phyloP scores from a whole-genome alignment of 1,140 invertebrate genomes.

The Drosophila murphyi region DNA sequence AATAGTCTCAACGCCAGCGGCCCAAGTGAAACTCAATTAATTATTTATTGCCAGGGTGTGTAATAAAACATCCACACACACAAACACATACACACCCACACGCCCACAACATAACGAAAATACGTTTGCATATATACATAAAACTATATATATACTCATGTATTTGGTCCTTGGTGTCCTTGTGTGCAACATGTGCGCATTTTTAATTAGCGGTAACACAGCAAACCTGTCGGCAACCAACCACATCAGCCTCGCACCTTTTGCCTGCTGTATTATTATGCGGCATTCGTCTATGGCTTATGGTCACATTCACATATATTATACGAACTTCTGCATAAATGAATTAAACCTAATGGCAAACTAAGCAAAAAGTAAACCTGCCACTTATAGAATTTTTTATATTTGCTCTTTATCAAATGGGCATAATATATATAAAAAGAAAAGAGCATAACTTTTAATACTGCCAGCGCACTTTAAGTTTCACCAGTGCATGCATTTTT shows the following conservation, averaged over 20 bases:
- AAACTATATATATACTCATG: conserved; percentile 5
- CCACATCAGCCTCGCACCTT: conserved; percentile 9
- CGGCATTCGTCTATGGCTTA: conserved; percentile 50
- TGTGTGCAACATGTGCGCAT: conserved; percentile 64
- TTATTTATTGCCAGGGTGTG: conserved; percentile 66
- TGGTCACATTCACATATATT: conserved; percentile 1
- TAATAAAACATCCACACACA: conserved; percentile 47
- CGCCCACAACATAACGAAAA: too few relatives aligned
- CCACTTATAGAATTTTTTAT: conserved; percentile 17
- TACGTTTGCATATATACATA: not conserved
- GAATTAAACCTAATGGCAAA: conserved; percentile 70
- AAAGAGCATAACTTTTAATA: conserved; percentile 20
- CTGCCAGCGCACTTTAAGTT: conserved; percentile 49
- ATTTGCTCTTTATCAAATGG: conserved; percentile 47
- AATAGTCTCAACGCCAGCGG: not conserved
- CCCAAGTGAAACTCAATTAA: conserved; percentile 59
- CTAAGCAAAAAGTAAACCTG: conserved; percentile 46
- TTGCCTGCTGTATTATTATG: conserved; percentile 35
- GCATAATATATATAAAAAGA: conserved; percentile 25
- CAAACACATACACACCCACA: not conserved
- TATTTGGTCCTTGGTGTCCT: conserved; percentile 35
- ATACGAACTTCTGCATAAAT: conserved; percentile 41
- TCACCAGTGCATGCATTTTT: conserved; percentile 61
- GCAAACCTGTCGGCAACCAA: conserved; percentile 16
- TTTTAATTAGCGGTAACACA: conserved; percentile 66